Base-by-base conservation (phyloP, 1,140 invertebrate genomes). In the Polypedilum vanderplanki region DNA sequence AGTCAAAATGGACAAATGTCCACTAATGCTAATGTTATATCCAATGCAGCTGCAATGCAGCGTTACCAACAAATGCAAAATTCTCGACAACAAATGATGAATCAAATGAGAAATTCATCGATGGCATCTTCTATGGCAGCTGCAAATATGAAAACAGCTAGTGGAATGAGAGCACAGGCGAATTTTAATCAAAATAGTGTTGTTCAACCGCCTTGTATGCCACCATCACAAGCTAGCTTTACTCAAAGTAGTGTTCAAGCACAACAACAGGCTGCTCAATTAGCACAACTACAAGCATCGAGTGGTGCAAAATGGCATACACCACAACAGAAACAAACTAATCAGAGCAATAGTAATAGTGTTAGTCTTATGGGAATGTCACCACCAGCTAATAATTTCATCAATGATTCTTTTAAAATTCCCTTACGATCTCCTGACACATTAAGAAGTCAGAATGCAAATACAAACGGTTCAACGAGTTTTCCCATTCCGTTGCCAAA, bases 251-350 rank as follows among this genome's bases (percentile, higher is more conserved):
- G 5, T 33, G 24, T 33, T 76, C 77, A 77, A 74, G 73, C 74
- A 15, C 75, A 77, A 7, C 74, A 75, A 70, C 74, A 75, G 40
- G 40, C 57, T 22, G 79, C 79, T 46, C 81, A 80, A 65, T 80
- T 78, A 75, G 70, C 79, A 77, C 77, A 77, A 57, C 4, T 75
- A 79, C 73, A 77, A 67, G 24, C 24, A 33, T 77, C 77, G 24
- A 73, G 73, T 10, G 77, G 77, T 17, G 83, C 87, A 76, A 87
- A 88, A 80, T 90, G 88, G 88, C 88, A 90, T 80, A 89, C 88
- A 76, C 89, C 88, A 75, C 88, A 90, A 80, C 22, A 73, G 57
- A 74, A 75, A 65, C 57, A 64, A 40, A 15, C 41, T n/a, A 75
- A 65, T 46, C 65, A 73, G 57, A 9, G 33, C 67, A 33, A 33